Evolutionary conservation across 2,797 vertebrate species (phyloP), one percentile per base, ranked within the genome.

Genomic region (Falco rusticolus): DNA sequence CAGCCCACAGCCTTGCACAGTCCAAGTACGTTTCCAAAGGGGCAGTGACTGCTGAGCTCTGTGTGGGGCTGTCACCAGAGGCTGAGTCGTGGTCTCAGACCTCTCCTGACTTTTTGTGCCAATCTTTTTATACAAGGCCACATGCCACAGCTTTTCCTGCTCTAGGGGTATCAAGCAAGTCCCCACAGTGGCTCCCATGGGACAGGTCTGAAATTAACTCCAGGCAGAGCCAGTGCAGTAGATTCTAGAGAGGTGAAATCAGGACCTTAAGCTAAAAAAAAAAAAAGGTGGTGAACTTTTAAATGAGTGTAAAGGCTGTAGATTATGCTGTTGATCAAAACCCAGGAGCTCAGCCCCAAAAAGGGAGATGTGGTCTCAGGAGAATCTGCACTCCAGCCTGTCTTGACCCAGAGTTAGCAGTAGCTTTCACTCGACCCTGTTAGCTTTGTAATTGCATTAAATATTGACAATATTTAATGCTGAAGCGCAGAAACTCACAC

Each of bases 361-460:
- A 78, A 43, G 7, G 24, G 47, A 15, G 59, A 48, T 3, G 2
- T 0, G 0, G 9, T 43, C 29, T 87, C 48, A 48, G 1, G 3
- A 64, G 15, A 82, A 74, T 39, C 56, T 65, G 57, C 21, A 39
- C 34, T 81, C 69, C 69, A 80, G 34, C 14, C 25, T 64, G 21
- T 18, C 51, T 64, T 64, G 56, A 84, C 60, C 56, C 50, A 57
- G 43, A 63, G 31, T 33, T 9, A 75, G 51, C 71, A 68, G 26
- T 3, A 68, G 41, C 16, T 83, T 91, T 77, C 48, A 65, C 11
- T 47, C 3, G 0, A 71, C 7, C 24, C 33, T 41, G 41, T 41
- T 41, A 41, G 41, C 41, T 41, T 41, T 41, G 41, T 41, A 41
- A 41, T 41, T 41, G 41, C 34, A 57, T 47, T 90, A 77, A 53